Conservation (phyloP, 1,140 invertebrate genomes). For the Papilio machaon region DNA sequence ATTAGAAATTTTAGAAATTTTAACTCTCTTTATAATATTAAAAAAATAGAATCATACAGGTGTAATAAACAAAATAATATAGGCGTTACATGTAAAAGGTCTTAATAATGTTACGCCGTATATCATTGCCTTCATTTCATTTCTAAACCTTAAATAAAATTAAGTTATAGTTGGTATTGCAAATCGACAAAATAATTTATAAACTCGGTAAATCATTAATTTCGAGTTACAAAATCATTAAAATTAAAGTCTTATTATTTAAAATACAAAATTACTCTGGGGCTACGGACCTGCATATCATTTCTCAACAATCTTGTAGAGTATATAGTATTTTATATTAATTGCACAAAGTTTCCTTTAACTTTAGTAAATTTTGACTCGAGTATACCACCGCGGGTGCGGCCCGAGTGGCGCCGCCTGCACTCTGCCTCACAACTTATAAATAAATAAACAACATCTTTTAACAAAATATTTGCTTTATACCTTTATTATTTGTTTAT, state of each 20-base stretch:
- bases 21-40: background rate
- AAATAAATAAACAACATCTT: background rate
- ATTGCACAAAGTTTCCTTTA: constrained; percentile 52
- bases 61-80: background rate
- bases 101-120: background rate
- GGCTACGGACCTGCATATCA: constrained; percentile 69
- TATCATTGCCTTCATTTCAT: background rate
- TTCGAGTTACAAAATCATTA: background rate
- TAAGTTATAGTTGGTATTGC: background rate
- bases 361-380: constrained; percentile 40
- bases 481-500: background rate
- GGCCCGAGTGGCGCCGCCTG: constrained; percentile 31
- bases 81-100: background rate
- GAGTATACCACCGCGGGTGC: constrained; percentile 50
- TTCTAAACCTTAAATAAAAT: background rate
- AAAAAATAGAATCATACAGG: background rate
- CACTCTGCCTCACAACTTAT: background rate
- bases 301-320: constrained; percentile 44
- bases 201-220: background rate
- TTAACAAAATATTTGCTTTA: constrained; percentile 1
- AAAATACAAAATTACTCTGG: constrained; percentile 60
- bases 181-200: background rate
- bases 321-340: constrained; percentile 41
- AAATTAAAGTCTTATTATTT: constrained; percentile 38
- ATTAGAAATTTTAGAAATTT: background rate